Conservation (phyloP, 2,113 vertebrate species). For the Baryphthengus martii region DNA sequence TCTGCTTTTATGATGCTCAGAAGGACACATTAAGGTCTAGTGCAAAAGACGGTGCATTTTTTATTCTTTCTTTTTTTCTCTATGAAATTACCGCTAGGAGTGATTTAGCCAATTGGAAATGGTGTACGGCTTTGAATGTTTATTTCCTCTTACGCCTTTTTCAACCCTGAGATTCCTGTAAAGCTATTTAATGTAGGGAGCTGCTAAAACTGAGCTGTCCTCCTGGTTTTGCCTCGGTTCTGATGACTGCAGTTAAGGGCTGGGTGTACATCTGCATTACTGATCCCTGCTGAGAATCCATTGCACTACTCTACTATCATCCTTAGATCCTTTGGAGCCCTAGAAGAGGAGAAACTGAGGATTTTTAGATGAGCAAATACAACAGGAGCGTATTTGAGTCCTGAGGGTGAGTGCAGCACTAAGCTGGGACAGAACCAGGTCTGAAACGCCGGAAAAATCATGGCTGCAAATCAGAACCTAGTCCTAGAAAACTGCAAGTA, state of each 20-base stretch:
- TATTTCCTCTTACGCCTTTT: not conserved
- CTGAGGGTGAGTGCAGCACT: not conserved
- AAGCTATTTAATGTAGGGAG: not conserved
- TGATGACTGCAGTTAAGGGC: not conserved
- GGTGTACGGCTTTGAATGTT: not conserved
- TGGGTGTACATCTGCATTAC: not conserved
- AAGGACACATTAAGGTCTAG: not conserved
- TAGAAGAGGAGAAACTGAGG: not conserved
- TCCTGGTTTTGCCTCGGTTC: not conserved
- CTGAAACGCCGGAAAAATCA: not conserved
- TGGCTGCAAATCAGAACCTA: not conserved
- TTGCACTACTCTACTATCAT: not conserved
- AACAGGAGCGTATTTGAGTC: not conserved
- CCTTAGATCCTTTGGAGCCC: not conserved
- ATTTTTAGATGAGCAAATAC: not conserved
- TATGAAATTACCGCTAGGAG: not conserved
- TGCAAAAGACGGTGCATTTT: slow-evolving; percentile 6
- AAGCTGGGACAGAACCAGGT: not conserved
- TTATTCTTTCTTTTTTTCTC: slow-evolving; percentile 12
- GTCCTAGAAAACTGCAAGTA: not conserved
- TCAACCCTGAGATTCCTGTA: not conserved
- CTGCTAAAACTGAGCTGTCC: not conserved
- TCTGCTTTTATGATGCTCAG: slow-evolving; percentile 17
- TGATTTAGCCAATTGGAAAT: not conserved
- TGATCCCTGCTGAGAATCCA: not conserved